Percentiles rank a stretch among this genome's conserved stretches.
phyloP scores from a whole-genome alignment of 2,888 invertebrate genomes.

The Panorpa germanica region DNA sequence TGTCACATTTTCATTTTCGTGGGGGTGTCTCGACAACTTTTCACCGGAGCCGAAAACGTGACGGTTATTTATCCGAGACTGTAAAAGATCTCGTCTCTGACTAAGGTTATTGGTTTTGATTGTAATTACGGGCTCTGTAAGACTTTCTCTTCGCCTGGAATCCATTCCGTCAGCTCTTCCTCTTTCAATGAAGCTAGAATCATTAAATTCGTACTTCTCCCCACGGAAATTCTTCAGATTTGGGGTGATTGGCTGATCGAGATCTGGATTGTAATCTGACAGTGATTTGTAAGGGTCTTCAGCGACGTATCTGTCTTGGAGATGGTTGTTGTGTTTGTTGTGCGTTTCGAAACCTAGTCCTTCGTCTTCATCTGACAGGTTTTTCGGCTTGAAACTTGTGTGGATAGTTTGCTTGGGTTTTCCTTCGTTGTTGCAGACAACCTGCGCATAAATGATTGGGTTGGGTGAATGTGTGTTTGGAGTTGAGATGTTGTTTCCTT shows the following conservation, averaged over 20 bases:
- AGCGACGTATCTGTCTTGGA: slow-evolving; percentile 9
- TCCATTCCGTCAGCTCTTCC: slow-evolving; percentile 50
- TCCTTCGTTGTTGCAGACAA: slow-evolving; percentile 29
- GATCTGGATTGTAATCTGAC: background rate
- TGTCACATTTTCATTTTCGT: slow-evolving; percentile 31
- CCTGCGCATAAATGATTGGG: slow-evolving; percentile 60
- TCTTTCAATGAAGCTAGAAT: slow-evolving; percentile 19
- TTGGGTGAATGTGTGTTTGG: slow-evolving; percentile 30
- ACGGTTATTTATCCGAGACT: slow-evolving; percentile 44
- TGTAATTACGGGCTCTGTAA: no score
- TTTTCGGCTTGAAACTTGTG: slow-evolving; percentile 23
- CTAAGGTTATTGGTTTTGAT: slow-evolving; percentile 40
- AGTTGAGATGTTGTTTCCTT: slow-evolving; percentile 27
- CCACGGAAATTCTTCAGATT: no score
- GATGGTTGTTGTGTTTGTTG: slow-evolving; percentile 26
- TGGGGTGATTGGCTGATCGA: slow-evolving; percentile 7
- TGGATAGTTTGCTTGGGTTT: slow-evolving; percentile 29
- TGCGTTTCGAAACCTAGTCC: slow-evolving; percentile 50
- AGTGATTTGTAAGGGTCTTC: slow-evolving; percentile 27
- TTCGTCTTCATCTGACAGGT: slow-evolving; percentile 70
- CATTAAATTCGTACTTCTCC: no score
- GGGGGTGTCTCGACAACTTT: slow-evolving; percentile 25
- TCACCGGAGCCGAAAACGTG: slow-evolving; percentile 23
- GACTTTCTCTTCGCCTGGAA: slow-evolving; percentile 31
- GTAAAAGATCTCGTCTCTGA: slow-evolving; percentile 51